Base-by-base conservation (phyloP, 1,140 invertebrate species). In the Tetragonula clypearis region DNA sequence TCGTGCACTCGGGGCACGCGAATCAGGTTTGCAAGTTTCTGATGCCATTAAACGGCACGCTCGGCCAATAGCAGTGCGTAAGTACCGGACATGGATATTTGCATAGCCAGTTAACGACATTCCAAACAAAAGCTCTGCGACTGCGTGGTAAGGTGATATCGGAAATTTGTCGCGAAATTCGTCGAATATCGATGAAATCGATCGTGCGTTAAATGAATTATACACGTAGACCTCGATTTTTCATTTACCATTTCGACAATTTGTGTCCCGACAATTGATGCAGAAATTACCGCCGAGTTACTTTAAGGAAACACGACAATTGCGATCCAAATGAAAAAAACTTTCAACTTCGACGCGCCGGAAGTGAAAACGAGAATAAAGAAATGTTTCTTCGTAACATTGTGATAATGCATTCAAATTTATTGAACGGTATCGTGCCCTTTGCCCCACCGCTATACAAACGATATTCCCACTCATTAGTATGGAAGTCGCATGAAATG, bases 91-190 rank as follows among this genome's bases (percentile, higher is more conserved):
- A 75, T 41, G 75, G 41, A 77, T 85, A 90, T 91, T 91, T 88
- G 87, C 89, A 86, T 86, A 90, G 82, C 72, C 77, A 87, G 83
- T 92, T 90, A 91, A 84, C 90, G 73, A 69, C 87, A 91, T 92
- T 92, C 89, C 89, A 71, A 69, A 17, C 77, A 79, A 86, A 30
- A 90, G 82, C 80, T 86, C 75, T 60, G 60, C 49, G 68, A 53
- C 53, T 85, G 21, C 12, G 49, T n/a, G 65, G 21, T 26, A 49
- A 49, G 26, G n/a, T 21, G n/a, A n/a, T n/a, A n/a, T 23, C 17
- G n/a, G 75, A 71, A 49, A 49, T 49, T 80, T 80, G 53, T 80
- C 58, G 49, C 41, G 30, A 80, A 84, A 84, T 62, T 53, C 66
- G 26, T 65, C 23, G 65, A n/a, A 21, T n/a, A 15, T 23, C 23